A percentile compares a stretch with the other conserved stretches of the same genome.
phyloP scores from a whole-genome alignment of 2,888 invertebrate genomes.

The Seladonia tumulorum region DNA sequence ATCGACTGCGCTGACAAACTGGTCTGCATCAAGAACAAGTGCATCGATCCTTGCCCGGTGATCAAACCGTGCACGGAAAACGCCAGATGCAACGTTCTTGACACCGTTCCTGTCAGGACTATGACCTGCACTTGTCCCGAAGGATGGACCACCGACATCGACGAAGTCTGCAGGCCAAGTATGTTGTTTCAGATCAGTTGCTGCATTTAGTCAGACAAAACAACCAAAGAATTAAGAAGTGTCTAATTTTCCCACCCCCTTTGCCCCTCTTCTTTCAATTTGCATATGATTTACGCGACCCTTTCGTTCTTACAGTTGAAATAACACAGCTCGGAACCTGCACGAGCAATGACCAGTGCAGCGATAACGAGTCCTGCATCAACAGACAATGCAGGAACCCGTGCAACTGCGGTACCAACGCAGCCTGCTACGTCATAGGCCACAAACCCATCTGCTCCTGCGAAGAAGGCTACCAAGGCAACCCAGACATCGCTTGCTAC shows the following conservation, averaged over 20 bases:
- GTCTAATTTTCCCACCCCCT: too few relatives aligned
- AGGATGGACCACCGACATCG: constrained; percentile 92
- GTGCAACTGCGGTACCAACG: constrained; percentile 94
- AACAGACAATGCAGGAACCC: constrained; percentile 94
- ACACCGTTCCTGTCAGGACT: constrained; percentile 94
- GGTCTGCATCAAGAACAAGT: constrained; percentile 92
- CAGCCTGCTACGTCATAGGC: constrained; percentile 92
- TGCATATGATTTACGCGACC: not conserved
- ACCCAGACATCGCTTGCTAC: constrained; percentile 92
- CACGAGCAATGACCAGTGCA: constrained; percentile 91
- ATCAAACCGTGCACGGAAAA: constrained; percentile 91
- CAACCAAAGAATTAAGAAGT: too few relatives aligned
- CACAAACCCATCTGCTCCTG: constrained; percentile 96
- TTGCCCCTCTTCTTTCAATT: too few relatives aligned
- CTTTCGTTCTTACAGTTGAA: constrained; percentile 85
- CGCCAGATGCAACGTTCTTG: constrained; percentile 92
- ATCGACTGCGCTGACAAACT: constrained; percentile 92
- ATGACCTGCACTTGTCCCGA: constrained; percentile 95
- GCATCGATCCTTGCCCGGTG: constrained; percentile 91
- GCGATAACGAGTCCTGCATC: constrained; percentile 92
- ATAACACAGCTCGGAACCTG: constrained; percentile 88
- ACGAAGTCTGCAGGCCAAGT: constrained; percentile 91
- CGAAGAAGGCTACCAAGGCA: constrained; percentile 92
- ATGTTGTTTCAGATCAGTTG: constrained; percentile 50
- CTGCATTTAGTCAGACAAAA: not conserved